These are phyloP conservation scores for Schizaphis graminum DNA, from an alignment of 2,888 invertebrate species.

Conservation along the genomic window DNA sequence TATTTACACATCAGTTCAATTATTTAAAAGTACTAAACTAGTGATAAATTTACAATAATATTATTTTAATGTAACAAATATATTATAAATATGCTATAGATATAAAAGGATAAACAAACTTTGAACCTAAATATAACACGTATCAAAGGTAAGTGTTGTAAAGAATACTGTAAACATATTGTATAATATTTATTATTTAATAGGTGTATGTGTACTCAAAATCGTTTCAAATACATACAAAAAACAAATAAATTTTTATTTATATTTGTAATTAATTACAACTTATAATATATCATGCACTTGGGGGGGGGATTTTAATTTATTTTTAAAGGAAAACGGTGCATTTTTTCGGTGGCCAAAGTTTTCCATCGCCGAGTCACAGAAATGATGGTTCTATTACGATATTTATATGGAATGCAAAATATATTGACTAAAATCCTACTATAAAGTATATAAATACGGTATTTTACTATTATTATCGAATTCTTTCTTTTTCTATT, in stretches of 20 bases:
- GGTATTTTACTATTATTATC: not conserved
- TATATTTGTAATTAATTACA: not conserved
- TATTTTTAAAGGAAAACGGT: not conserved
- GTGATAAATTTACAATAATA: not conserved
- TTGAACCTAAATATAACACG: not conserved
- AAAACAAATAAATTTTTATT: not conserved
- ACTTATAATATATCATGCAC: not conserved
- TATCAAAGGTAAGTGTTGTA: not conserved
- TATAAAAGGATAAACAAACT: not conserved
- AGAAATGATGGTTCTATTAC: not conserved
- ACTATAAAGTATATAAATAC: not conserved
- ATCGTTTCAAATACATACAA: not conserved
- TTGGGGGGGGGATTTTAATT: rapidly evolving
- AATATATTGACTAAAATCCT: not conserved
- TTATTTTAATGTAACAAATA: too few species aligned
- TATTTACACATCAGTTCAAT: not conserved
- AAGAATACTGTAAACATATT: not conserved
- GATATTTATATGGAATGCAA: not conserved
- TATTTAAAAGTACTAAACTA: not conserved
- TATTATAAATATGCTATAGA: too few species aligned
- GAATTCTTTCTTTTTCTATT: not conserved
- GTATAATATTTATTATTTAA: too few species aligned
- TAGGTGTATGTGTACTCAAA: not conserved
- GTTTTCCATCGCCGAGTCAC: not conserved
- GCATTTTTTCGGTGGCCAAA: not conserved